Evolutionary conservation across 2,797 vertebrate genomes (phyloP).

Genomic region (Limnodromus scolopaceus): DNA sequence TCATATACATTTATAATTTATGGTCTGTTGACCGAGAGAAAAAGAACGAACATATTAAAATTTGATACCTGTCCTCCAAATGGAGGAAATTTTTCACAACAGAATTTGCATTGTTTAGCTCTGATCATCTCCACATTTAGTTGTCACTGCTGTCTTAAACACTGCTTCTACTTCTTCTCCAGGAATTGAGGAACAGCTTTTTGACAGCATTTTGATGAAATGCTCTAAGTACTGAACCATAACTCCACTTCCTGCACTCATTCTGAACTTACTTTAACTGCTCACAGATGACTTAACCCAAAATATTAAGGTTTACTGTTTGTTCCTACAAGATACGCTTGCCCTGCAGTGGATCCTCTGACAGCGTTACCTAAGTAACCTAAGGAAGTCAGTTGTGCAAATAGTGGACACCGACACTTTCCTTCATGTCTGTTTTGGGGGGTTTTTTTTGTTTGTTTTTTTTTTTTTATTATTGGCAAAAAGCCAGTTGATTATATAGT

Average conservation of each 20-base stretch:
- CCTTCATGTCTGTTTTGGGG: neutral
- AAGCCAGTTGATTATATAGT: neutral
- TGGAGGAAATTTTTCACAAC: conserved; percentile 8
- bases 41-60: conserved; percentile 58
- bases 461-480: neutral
- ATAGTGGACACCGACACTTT: neutral
- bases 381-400: neutral
- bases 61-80: conserved; percentile 61
- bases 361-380: neutral
- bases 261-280: neutral
- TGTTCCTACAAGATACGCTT: neutral
- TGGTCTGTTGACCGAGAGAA: conserved; percentile 39
- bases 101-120: conserved; percentile 41
- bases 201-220: conserved; percentile 4
- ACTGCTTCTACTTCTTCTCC: conserved; percentile 7
- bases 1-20: conserved; percentile 49
- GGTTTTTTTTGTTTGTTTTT: too few species aligned
- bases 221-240: neutral
- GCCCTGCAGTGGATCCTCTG: neutral
- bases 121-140: conserved; percentile 34
- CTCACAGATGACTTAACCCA: neutral
- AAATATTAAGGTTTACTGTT: neutral
- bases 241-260: neutral
- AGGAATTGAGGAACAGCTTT: conserved; percentile 8
- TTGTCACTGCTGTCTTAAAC: conserved; percentile 39